Percentiles rank a stretch among this genome's conserved stretches.
These are phyloP conservation scores for Hucho hucho DNA, from an alignment of 2,113 vertebrate genomes.

Conservation along the genomic window DNA sequence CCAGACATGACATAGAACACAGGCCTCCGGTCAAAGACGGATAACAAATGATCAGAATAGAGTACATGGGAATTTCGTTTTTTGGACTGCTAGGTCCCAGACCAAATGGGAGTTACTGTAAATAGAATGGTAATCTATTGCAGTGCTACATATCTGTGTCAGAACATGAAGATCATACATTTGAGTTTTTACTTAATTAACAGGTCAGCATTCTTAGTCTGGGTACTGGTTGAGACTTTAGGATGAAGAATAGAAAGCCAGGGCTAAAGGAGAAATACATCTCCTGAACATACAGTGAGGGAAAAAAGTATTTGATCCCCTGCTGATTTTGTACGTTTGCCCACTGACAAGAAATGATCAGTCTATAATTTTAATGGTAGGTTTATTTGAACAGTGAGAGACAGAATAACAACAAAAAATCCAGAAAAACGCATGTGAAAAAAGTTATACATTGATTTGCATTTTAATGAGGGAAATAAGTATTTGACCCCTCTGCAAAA, in stretches of 20 bases:
- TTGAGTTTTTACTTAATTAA: not conserved
- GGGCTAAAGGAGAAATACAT: too few relatives aligned
- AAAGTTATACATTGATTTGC: too few relatives aligned
- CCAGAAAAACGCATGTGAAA: too few relatives aligned
- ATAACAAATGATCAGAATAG: not conserved
- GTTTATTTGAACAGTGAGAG: too few relatives aligned
- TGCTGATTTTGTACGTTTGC: too few relatives aligned
- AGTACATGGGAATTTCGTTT: constrained; percentile 39
- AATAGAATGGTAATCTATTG: not conserved
- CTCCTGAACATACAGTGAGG: too few relatives aligned
- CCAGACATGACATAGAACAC: not conserved
- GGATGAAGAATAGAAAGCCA: not conserved
- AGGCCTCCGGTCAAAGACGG: not conserved
- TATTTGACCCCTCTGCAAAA: too few relatives aligned
- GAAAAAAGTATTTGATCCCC: too few relatives aligned
- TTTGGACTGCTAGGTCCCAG: constrained; percentile 5
- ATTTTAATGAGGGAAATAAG: too few relatives aligned
- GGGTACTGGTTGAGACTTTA: not conserved
- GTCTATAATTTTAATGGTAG: too few relatives aligned
- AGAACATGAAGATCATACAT: not conserved
- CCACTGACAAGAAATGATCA: too few relatives aligned
- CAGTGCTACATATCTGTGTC: not conserved
- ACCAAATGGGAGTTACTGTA: not conserved
- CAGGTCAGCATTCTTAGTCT: constrained; percentile 4
- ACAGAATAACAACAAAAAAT: too few relatives aligned